Conservation (phyloP, 2,888 invertebrate genomes). For the Auanema sp. region DNA sequence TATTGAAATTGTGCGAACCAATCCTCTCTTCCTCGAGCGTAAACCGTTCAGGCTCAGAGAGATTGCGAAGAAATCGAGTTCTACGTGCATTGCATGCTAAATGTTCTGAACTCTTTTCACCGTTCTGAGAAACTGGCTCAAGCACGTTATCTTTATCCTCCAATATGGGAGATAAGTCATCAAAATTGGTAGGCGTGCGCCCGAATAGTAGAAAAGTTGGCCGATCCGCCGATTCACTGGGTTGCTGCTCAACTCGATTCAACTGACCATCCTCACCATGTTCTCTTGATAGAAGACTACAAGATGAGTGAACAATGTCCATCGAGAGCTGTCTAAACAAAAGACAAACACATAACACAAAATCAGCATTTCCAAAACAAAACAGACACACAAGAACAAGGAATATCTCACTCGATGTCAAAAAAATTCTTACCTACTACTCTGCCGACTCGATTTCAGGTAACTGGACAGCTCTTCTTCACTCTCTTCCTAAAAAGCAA, state of each 20-base stretch:
- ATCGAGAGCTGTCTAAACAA: too few species aligned
- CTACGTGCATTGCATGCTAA: constrained; percentile 8
- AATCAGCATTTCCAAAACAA: too few species aligned
- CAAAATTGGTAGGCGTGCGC: constrained; percentile 10
- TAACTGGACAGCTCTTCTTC: constrained; percentile 73
- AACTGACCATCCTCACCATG: too few species aligned
- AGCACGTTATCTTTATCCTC: constrained; percentile 13
- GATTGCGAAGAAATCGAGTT: constrained; percentile 10
- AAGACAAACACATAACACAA: too few species aligned
- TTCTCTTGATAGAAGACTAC: too few species aligned
- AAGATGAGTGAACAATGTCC: too few species aligned
- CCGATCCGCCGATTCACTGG: background rate
- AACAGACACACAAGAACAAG: too few species aligned
- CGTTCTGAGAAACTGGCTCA: constrained; percentile 2
- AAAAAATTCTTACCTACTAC: constrained; percentile 48
- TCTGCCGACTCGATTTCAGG: constrained; percentile 61
- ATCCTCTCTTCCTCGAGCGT: background rate
- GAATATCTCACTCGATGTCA: too few species aligned
- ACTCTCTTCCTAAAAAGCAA: constrained; percentile 84
- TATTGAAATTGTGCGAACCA: constrained; percentile 1
- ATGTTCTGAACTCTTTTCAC: constrained; percentile 9
- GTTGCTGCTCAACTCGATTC: too few species aligned
- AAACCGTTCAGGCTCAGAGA: constrained; percentile 14
- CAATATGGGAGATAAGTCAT: constrained; percentile 27
- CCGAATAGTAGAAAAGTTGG: background rate